These are phyloP conservation scores for Echinarachnius parma DNA, from an alignment of 53 echinoderm and acorn worm genomes.

Conservation along the genomic window DNA sequence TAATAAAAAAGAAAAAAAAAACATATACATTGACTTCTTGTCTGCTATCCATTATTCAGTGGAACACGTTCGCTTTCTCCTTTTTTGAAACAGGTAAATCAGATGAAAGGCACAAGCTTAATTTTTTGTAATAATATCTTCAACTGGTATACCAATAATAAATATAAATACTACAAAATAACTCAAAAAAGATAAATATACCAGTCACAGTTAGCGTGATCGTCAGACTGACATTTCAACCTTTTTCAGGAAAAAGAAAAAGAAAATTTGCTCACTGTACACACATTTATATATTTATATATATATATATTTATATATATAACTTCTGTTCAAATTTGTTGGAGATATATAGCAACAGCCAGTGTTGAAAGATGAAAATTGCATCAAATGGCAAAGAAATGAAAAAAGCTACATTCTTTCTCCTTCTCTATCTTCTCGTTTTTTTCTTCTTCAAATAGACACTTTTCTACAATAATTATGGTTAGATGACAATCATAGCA, in stretches of 20 bases:
- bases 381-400: conserved; percentile 51
- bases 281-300: conserved; percentile 29
- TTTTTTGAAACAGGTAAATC: conserved; percentile 23
- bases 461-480: no score
- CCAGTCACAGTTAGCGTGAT: no score
- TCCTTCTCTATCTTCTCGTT: no score
- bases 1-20: no score
- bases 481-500: no score
- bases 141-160: conserved; percentile 6
- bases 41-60: no score
- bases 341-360: conserved; percentile 31
- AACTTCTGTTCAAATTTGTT: conserved; percentile 21
- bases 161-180: conserved; percentile 45
- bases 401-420: neutral
- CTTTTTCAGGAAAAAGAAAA: conserved; percentile 17
- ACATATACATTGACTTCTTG: no score
- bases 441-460: neutral
- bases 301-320: conserved; percentile 30
- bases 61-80: no score
- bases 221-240: conserved; percentile 5
- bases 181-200: no score
- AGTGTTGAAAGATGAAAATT: conserved; percentile 55
- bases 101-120: conserved; percentile 46
- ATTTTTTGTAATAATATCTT: conserved; percentile 29
- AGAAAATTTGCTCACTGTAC: conserved; percentile 28